phyloP scores from a whole-genome alignment of 2,797 vertebrate species.

The Bradypodion ventrale region DNA sequence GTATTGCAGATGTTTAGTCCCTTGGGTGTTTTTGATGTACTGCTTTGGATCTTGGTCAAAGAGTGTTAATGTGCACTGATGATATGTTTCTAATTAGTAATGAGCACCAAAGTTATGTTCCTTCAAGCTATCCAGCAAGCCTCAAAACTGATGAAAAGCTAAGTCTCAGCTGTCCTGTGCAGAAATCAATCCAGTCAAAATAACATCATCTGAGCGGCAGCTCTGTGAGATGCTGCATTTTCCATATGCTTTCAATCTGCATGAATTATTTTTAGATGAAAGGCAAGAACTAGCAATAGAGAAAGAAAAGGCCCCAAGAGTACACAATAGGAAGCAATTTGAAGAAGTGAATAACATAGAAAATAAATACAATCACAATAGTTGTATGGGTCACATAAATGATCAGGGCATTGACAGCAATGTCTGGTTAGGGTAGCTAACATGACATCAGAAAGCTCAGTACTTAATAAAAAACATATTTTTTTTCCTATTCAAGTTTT shows the following conservation, averaged over 20 bases:
- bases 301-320: constrained; percentile 17
- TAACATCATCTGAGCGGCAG: constrained; percentile 5
- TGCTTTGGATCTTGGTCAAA: background rate
- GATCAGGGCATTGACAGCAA: constrained; percentile 10
- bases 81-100: constrained; percentile 11
- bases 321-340: constrained; percentile 33
- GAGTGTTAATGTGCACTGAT: background rate
- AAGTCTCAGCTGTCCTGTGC: background rate
- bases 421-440: constrained; percentile 6
- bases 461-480: constrained; percentile 19
- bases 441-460: background rate
- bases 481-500: constrained; percentile 16
- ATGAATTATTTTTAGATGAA: constrained; percentile 35
- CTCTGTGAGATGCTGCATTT: constrained; percentile 1
- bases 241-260: constrained; percentile 15
- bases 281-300: background rate
- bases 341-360: constrained; percentile 24
- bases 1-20: background rate
- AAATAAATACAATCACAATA: constrained; percentile 30
- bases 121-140: background rate
- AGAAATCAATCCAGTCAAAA: constrained; percentile 18
- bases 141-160: constrained; percentile 7
- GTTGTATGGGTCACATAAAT: constrained; percentile 13
- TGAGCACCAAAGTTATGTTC: background rate
- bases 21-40: background rate